phyloP scores from a whole-genome alignment of 2,797 vertebrate species.

The Setipinna tenuifilis region DNA sequence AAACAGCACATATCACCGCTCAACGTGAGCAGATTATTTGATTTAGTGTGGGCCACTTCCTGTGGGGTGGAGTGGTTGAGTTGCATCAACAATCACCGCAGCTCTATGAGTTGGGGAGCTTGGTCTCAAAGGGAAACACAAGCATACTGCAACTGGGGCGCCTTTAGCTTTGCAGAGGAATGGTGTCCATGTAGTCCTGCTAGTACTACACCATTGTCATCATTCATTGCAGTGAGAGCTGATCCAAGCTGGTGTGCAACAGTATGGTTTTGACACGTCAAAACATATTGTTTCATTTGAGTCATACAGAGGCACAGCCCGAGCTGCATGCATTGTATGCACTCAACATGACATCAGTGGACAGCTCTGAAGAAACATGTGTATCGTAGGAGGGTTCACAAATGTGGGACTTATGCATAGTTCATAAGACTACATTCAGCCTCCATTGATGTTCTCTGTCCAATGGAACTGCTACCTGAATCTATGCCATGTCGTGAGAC shows the following conservation, averaged over 20 bases:
- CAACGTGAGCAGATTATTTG: conserved; percentile 37
- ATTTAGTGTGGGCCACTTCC: conserved; percentile 39
- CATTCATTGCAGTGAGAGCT: conserved; percentile 42
- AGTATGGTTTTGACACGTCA: conserved; percentile 54
- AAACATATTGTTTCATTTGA: conserved; percentile 49
- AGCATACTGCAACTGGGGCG: conserved; percentile 44
- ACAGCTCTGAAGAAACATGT: conserved; percentile 32
- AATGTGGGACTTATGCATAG: conserved; percentile 43
- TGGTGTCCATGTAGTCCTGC: conserved; percentile 34
- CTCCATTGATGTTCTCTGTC: conserved; percentile 27
- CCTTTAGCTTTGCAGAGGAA: conserved; percentile 44
- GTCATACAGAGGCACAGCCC: conserved; percentile 48
- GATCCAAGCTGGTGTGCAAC: conserved; percentile 48
- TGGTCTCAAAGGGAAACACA: conserved; percentile 36
- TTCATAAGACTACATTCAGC: conserved; percentile 50
- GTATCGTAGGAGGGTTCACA: conserved; percentile 26
- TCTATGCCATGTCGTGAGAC: conserved; percentile 4
- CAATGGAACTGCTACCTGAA: neutral
- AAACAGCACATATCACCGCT: neutral
- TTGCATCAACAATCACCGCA: conserved; percentile 53
- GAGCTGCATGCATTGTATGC: conserved; percentile 45
- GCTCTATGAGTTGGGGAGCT: conserved; percentile 21
- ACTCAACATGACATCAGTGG: conserved; percentile 42
- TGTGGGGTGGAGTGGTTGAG: conserved; percentile 52
- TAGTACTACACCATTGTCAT: conserved; percentile 41